These are phyloP conservation scores for Nipponia nippon DNA, from an alignment of 2,113 vertebrate species.

Conservation along the genomic window DNA sequence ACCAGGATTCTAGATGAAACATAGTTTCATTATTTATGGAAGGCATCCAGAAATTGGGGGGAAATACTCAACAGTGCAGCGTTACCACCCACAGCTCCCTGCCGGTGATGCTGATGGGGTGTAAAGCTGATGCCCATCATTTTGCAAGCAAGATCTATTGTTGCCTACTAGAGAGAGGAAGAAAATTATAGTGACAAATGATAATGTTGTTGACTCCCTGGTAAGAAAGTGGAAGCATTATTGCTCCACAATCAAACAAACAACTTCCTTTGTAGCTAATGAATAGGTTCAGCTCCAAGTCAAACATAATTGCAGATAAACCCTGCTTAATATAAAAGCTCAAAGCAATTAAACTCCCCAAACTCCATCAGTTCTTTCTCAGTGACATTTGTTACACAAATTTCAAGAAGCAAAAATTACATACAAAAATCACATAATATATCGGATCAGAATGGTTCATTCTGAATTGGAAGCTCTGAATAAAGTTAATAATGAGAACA, in stretches of 20 bases:
- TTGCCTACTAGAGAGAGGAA: not conserved
- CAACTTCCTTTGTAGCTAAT: slow-evolving; percentile 21
- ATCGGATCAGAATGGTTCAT: not conserved
- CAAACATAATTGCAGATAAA: slow-evolving; percentile 8
- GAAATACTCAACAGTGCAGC: not conserved
- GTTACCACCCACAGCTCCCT: not conserved
- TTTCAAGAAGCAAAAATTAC: not conserved
- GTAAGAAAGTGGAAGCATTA: slow-evolving; percentile 7
- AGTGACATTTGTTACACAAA: not conserved
- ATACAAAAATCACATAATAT: not conserved
- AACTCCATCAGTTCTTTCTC: not conserved
- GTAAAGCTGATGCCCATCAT: not conserved
- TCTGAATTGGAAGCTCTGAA: not conserved
- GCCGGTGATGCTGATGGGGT: not conserved
- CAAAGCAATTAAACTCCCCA: not conserved
- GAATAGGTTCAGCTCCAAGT: slow-evolving; percentile 22
- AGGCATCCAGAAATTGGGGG: not conserved
- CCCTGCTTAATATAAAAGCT: not conserved
- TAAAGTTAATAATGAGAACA: not conserved
- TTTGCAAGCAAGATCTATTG: not conserved
- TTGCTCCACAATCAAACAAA: slow-evolving; percentile 23
- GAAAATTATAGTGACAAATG: slow-evolving; percentile 34
- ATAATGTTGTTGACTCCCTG: slow-evolving; percentile 16
- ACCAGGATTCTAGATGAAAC: not conserved
- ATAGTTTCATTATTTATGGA: not conserved